Conservation (phyloP, 2,113 vertebrate species). For the Rhombomys opimus region DNA sequence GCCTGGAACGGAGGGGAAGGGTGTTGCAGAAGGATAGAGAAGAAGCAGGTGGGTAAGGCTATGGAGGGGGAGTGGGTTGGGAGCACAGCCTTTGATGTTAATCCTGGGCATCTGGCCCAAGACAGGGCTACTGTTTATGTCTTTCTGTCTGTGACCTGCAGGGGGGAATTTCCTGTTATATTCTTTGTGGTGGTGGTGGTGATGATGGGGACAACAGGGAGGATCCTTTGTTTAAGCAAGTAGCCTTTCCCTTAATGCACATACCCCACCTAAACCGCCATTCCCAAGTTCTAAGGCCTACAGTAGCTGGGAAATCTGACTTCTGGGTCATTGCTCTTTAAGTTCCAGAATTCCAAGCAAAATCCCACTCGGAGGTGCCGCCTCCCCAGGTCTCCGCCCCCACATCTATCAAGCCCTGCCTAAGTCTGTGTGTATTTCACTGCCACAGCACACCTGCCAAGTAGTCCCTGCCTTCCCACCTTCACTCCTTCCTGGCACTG, state of each 20-base stretch:
- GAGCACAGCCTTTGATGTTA: slow-evolving; percentile 75
- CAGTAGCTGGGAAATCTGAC: background rate
- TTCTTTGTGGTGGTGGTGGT: slow-evolving; percentile 47
- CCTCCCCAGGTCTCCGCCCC: background rate
- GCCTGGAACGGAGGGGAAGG: background rate
- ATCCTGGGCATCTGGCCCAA: slow-evolving; percentile 76
- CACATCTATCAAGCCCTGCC: slow-evolving; percentile 11
- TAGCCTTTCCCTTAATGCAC: background rate
- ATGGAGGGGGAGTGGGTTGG: background rate
- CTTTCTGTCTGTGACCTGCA: slow-evolving; percentile 76
- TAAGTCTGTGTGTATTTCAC: slow-evolving; percentile 8
- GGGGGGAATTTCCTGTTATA: slow-evolving; percentile 78
- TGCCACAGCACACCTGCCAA: slow-evolving; percentile 70
- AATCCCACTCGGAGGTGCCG: background rate
- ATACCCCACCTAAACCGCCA: background rate
- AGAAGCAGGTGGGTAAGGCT: slow-evolving; percentile 76
- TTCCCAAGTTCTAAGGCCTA: background rate
- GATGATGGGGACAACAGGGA: background rate
- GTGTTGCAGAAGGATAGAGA: background rate
- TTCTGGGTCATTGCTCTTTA: background rate
- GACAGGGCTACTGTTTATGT: slow-evolving; percentile 79
- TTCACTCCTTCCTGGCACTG: slow-evolving; percentile 61
- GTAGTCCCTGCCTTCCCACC: slow-evolving; percentile 64
- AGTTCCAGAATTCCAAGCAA: background rate
- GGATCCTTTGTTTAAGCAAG: slow-evolving; percentile 75